These are phyloP conservation scores for Catagonus wagneri DNA, from an alignment of 2,113 vertebrate species.

Conservation along the genomic window DNA sequence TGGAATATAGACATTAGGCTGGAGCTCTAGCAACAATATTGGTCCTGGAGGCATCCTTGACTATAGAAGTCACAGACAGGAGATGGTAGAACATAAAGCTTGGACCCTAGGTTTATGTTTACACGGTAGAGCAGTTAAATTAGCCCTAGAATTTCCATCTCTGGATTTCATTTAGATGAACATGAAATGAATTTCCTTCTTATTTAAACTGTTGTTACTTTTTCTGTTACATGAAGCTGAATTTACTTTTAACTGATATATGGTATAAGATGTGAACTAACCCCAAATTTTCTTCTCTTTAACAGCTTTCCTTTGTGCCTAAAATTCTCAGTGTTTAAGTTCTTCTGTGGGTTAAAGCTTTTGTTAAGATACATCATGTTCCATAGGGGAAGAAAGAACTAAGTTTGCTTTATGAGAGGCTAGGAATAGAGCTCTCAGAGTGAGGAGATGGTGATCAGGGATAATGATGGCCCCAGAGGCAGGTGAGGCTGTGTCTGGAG, in stretches of 20 bases:
- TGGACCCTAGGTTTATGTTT: not conserved
- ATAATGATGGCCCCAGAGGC: too few species aligned
- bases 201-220: not conserved
- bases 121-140: not conserved
- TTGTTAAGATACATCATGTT: not conserved
- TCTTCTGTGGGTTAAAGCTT: not conserved
- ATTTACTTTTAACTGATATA: conserved; percentile 21
- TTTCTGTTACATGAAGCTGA: not conserved
- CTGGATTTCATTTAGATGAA: conserved; percentile 6
- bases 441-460: not conserved
- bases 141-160: not conserved
- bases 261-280: not conserved
- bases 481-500: not conserved
- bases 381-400: not conserved
- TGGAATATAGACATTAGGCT: not conserved
- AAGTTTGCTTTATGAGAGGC: not conserved
- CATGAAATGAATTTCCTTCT: not conserved
- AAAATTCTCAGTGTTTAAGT: not conserved
- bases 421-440: not conserved
- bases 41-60: not conserved
- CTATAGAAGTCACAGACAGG: not conserved
- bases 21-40: not conserved
- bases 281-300: not conserved
- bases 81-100: not conserved
- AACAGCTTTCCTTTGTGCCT: not conserved